A percentile compares a stretch with the other conserved stretches of the same genome.
These are phyloP conservation scores for Serranus cabrilla DNA, from an alignment of 2,797 vertebrate genomes.

Conservation along the genomic window DNA sequence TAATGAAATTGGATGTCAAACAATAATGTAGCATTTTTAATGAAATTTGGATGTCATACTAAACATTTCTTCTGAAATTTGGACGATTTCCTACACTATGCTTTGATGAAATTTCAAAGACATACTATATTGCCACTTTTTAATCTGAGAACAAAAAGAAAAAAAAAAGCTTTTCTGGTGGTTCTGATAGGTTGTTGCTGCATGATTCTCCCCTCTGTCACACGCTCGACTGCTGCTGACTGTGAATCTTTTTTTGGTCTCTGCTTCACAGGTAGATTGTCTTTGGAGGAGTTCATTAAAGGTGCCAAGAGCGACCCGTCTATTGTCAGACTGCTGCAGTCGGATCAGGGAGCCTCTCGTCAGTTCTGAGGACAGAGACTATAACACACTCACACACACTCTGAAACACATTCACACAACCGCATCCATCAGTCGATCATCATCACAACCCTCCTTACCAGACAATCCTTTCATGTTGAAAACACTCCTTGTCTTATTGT, in stretches of 20 bases:
- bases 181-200: not conserved
- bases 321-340: conserved; percentile 97
- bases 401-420: conserved; percentile 18
- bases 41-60: too few relatives aligned
- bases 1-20: too few relatives aligned
- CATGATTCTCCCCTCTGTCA: conserved; percentile 18
- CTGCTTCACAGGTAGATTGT: conserved; percentile 90
- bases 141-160: not conserved
- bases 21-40: too few relatives aligned
- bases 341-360: conserved; percentile 92
- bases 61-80: too few relatives aligned
- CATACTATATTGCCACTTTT: not conserved
- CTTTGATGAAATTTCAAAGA: too few relatives aligned
- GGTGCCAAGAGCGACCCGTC: conserved; percentile 99
- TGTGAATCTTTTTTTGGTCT: conserved; percentile 4
- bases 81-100: too few relatives aligned
- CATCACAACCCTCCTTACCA: conserved; percentile 15
- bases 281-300: conserved; percentile 98
- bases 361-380: conserved; percentile 88
- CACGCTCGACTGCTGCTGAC: not conserved
- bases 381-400: conserved; percentile 18
- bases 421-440: conserved; percentile 25
- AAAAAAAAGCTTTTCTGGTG: conserved; percentile 2
- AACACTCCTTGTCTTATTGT: conserved; percentile 68
- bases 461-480: conserved; percentile 34